These are phyloP conservation scores for Heterodera filipjevi DNA, from an alignment of 2,888 invertebrate genomes.

Conservation along the genomic window DNA sequence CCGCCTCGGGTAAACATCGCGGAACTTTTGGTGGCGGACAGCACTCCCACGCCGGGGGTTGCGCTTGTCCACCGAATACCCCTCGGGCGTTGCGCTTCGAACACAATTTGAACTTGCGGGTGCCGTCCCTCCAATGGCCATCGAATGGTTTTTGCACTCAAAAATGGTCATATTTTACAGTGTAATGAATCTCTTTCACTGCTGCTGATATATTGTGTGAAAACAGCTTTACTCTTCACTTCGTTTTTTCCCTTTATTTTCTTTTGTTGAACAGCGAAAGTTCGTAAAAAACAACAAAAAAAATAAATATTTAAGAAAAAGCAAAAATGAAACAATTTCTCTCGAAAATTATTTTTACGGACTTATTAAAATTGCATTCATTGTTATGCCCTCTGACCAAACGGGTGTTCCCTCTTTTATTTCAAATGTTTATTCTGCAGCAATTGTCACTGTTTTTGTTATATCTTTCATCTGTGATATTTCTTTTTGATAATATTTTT, in stretches of 20 bases:
- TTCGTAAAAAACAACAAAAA: too few species aligned
- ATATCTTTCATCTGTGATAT: too few species aligned
- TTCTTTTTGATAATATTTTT: too few species aligned
- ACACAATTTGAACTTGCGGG: slow-evolving; percentile 33
- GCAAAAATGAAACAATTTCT: too few species aligned
- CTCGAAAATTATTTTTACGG: too few species aligned
- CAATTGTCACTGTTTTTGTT: too few species aligned
- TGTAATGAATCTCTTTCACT: neutral
- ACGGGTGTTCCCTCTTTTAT: neutral
- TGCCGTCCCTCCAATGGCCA: neutral
- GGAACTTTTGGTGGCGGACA: slow-evolving; percentile 29
- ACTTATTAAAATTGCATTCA: neutral
- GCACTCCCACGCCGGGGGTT: slow-evolving; percentile 32
- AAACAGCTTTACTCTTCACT: slow-evolving; percentile 12
- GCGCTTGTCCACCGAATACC: slow-evolving; percentile 50
- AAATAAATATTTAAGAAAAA: too few species aligned
- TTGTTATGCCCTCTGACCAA: neutral
- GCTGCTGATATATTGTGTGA: too few species aligned
- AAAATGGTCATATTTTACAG: slow-evolving; percentile 1
- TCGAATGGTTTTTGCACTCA: neutral
- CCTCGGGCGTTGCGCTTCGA: slow-evolving; percentile 47
- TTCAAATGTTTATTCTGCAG: neutral
- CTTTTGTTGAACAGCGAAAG: too few species aligned
- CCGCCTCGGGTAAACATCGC: slow-evolving; percentile 15
- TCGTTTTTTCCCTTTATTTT: neutral